phyloP scores from a whole-genome alignment of 2,113 vertebrate species.

The Marmota monax region DNA sequence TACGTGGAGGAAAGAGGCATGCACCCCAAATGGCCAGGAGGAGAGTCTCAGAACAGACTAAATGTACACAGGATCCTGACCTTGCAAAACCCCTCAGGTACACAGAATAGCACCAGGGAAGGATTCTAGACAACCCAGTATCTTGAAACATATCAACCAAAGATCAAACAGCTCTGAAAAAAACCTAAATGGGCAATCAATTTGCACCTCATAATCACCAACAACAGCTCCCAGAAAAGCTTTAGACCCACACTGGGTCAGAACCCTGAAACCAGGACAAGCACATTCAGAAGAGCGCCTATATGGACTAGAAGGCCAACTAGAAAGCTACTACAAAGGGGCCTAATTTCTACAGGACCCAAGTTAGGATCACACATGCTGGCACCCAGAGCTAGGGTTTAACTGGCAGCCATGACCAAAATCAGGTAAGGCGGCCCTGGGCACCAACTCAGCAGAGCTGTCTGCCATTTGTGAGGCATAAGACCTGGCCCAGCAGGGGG shows the following conservation, averaged over 20 bases:
- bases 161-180: neutral
- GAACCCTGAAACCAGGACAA: neutral
- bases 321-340: neutral
- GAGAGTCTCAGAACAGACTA: neutral
- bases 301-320: neutral
- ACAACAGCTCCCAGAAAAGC: neutral
- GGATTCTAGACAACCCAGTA: neutral
- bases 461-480: neutral
- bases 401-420: neutral
- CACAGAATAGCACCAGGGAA: neutral
- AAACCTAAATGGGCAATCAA: neutral
- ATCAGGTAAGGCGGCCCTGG: constrained; percentile 1
- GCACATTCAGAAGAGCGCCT: neutral
- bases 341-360: neutral
- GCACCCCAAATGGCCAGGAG: neutral
- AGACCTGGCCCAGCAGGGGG: neutral
- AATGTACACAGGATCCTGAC: neutral
- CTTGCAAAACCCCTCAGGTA: neutral
- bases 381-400: neutral
- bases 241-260: neutral
- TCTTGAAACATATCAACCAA: neutral
- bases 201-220: neutral
- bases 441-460: neutral
- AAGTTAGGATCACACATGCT: neutral
- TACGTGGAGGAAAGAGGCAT: neutral